A percentile compares a stretch with the other conserved stretches of the same genome.
Conservation (phyloP, 2,888 invertebrate genomes). For the Eupithecia centaureata region DNA sequence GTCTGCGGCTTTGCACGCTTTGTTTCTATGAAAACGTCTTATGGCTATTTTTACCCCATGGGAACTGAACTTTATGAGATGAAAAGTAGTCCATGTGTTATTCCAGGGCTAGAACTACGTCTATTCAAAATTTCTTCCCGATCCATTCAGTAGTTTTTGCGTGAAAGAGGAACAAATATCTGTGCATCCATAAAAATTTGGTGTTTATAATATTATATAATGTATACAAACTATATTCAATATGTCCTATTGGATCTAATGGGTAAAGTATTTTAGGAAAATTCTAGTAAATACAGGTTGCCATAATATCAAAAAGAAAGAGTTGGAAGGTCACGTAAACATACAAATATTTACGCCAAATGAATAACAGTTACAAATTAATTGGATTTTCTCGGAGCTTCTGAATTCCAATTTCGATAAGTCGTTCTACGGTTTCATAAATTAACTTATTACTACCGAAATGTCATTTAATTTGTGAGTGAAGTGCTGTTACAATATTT, state of each 20-base stretch:
- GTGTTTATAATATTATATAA: no score
- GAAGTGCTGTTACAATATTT: conserved; percentile 28
- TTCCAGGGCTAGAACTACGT: no score
- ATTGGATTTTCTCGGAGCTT: conserved; percentile 25
- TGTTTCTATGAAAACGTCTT: no score
- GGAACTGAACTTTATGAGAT: no score
- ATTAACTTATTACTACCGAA: conserved; percentile 34
- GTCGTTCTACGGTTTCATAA: conserved; percentile 31
- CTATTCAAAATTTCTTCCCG: no score
- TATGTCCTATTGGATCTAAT: neutral
- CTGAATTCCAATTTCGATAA: conserved; percentile 34
- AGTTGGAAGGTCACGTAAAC: conserved; percentile 14
- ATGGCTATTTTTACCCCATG: no score
- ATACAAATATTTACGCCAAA: conserved; percentile 12
- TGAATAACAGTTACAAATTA: conserved; percentile 23
- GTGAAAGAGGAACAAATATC: no score
- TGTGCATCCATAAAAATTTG: no score
- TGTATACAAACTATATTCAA: neutral
- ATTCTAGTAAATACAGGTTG: neutral
- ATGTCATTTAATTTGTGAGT: conserved; percentile 36
- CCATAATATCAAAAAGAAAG: neutral
- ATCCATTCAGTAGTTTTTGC: no score
- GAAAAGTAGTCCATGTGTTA: no score
- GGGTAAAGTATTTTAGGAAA: neutral
- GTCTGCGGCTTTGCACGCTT: no score